Base-by-base conservation (phyloP, 1,140 invertebrate genomes). In the Arctopsyche grandis region DNA sequence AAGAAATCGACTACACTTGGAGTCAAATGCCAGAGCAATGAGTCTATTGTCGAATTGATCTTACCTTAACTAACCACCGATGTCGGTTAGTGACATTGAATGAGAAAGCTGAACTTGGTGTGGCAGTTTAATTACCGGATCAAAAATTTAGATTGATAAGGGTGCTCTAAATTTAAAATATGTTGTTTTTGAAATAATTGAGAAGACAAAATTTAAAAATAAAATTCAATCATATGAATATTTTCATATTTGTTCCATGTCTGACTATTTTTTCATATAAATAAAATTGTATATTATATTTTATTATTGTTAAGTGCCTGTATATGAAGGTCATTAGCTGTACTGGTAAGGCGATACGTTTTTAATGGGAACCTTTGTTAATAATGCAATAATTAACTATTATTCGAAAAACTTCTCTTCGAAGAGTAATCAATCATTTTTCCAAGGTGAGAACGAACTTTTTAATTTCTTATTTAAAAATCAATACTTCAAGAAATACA, bases 1-100 rank as follows among this genome's bases (percentile, higher is more conserved):
- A 46, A 26, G 12, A 10, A 29, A 10, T 60, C 7, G 16, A 60
- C 56, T 60, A 16, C 16, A 19, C n/a, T 60, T 16, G 29, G 29
- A n/a, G 19, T n/a, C 56, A 16, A 60, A 7, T 21, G 56, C 19
- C n/a, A 9, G 19, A 19, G 14, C 9, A 60, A 16, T 60, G 56
- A 60, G 21, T 9, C 9, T 9, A 16, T 60, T 19, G 12, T 60
- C 24, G 66, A 24, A 16, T 10, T 69, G 9, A 69, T 0, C 0
- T 69, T 0, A 1, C 26, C 16, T 69, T 29, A 10, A 12, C 5
- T n/a, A 69, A 69, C 24, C 24, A 19, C 7, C 60, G 60, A 22
- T 19, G 29, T 66, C 56, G 60, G 21, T 19, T 9, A 16, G 21
- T 43, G 66, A 69, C 66, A 69, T 69, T 69, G 66, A 69, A 69